Evolutionary conservation across 2,888 invertebrate genomes (phyloP).

Genomic region (Crocallis elinguaria): DNA sequence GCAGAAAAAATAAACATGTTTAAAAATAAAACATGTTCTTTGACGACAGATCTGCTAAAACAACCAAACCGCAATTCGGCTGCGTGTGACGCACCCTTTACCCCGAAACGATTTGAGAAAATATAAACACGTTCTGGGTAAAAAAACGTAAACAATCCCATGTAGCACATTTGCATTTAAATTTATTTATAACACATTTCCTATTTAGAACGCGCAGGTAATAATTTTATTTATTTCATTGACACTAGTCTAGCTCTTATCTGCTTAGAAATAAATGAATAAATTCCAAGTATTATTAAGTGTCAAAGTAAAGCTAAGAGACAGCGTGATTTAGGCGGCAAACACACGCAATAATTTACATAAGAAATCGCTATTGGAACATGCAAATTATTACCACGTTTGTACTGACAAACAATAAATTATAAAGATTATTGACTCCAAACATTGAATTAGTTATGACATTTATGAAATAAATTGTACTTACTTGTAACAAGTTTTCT

Average conservation of each 20-base stretch:
- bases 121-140: conserved; percentile 15
- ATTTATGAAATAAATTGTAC: too few species aligned
- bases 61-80: conserved; percentile 35
- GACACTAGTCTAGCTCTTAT: too few species aligned
- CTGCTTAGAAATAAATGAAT: too few species aligned
- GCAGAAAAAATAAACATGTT: conserved; percentile 44
- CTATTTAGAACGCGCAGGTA: too few species aligned
- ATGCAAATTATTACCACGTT: conserved; percentile 11
- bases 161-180: too few species aligned
- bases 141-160: not conserved
- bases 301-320: not conserved
- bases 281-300: not conserved
- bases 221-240: too few species aligned
- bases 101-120: conserved; percentile 38
- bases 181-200: too few species aligned
- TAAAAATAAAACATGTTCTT: conserved; percentile 40
- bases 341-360: conserved; percentile 5
- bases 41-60: conserved; percentile 40
- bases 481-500: too few species aligned
- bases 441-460: too few species aligned
- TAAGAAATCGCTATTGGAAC: not conserved
- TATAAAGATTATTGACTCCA: conserved; percentile 1
- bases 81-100: conserved; percentile 34
- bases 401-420: not conserved
- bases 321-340: not conserved